These are phyloP conservation scores for Thereuonema tuberculata DNA, from an alignment of 1,140 invertebrate genomes.

Conservation along the genomic window DNA sequence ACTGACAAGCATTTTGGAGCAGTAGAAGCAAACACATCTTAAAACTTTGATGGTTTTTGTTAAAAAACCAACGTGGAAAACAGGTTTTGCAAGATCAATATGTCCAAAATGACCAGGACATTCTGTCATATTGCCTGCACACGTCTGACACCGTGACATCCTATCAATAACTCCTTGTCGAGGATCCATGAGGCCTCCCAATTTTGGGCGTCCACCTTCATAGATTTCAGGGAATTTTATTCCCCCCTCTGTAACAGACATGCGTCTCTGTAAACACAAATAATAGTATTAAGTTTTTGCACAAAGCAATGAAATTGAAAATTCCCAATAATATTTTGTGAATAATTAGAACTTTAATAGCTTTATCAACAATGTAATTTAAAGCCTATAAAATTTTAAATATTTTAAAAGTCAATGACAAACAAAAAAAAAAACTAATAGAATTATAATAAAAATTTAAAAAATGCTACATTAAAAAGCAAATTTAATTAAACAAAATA, in stretches of 20 bases:
- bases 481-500: too few relatives aligned
- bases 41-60: constrained; percentile 95
- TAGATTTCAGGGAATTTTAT: constrained; percentile 95
- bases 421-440: too few relatives aligned
- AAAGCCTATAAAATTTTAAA: too few relatives aligned
- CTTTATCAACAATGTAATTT: too few relatives aligned
- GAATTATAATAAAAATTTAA: too few relatives aligned
- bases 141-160: constrained; percentile 87
- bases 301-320: too few relatives aligned
- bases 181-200: constrained; percentile 98
- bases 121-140: constrained; percentile 93
- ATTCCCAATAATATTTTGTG: background rate
- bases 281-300: too few relatives aligned
- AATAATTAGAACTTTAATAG: too few relatives aligned
- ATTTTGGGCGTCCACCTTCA: constrained; percentile 93
- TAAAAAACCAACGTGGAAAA: constrained; percentile 96
- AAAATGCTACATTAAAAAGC: too few relatives aligned
- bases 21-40: constrained; percentile 94
- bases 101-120: constrained; percentile 99
- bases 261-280: constrained; percentile 59
- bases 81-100: constrained; percentile 94
- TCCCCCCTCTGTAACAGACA: constrained; percentile 94
- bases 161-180: constrained; percentile 95
- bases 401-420: too few relatives aligned
- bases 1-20: constrained; percentile 86